Conservation (phyloP, 2,113 vertebrate genomes). For the Physeter macrocephalus region DNA sequence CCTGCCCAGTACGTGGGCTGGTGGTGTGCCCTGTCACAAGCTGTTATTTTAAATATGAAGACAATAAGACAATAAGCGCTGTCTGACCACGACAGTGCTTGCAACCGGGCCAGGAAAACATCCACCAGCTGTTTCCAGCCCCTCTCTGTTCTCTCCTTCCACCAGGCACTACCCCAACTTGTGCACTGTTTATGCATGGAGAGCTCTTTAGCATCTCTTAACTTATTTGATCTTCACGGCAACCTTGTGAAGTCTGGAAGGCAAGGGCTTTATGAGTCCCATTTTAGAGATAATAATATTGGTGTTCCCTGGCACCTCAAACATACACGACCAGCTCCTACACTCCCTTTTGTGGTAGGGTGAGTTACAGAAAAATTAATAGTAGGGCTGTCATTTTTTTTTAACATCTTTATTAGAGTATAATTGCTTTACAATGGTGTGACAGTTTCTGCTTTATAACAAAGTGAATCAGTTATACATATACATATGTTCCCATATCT, state of each 20-base stretch:
- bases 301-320: neutral
- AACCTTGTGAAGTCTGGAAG: neutral
- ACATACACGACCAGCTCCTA: neutral
- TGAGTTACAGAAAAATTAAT: neutral
- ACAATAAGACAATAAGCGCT: too few species aligned
- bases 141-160: neutral
- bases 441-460: too few species aligned
- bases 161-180: neutral
- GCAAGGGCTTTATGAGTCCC: neutral
- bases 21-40: neutral
- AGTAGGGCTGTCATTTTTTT: neutral
- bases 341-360: neutral
- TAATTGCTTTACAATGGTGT: too few species aligned
- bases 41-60: neutral
- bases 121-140: neutral
- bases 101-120: neutral
- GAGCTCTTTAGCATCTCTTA: neutral
- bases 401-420: too few species aligned
- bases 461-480: too few species aligned
- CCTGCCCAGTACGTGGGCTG: neutral
- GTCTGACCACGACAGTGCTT: too few species aligned
- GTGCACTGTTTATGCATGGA: neutral
- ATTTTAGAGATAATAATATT: neutral
- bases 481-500: too few species aligned
- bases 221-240: neutral